These are phyloP conservation scores for Apocheima hispidaria DNA, from an alignment of 2,888 invertebrate species.

Conservation along the genomic window DNA sequence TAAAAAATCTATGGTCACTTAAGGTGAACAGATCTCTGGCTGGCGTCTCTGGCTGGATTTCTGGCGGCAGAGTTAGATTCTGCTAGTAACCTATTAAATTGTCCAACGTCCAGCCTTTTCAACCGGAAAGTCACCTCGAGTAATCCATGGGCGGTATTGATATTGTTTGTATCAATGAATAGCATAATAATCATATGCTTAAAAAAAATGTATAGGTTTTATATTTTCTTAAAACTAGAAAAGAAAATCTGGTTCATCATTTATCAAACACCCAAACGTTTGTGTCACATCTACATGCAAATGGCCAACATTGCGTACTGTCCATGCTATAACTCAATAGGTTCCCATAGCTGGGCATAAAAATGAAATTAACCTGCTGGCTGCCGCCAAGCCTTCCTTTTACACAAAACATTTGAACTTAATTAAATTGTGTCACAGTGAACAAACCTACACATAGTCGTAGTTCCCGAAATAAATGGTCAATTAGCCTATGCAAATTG, in stretches of 20 bases:
- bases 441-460: conserved; percentile 49
- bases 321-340: conserved; percentile 28
- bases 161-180: too few relatives aligned
- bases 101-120: too few relatives aligned
- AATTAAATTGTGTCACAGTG: conserved; percentile 47
- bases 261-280: neutral
- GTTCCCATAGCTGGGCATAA: conserved; percentile 24
- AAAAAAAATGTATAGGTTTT: too few relatives aligned
- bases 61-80: too few relatives aligned
- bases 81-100: too few relatives aligned
- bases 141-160: too few relatives aligned
- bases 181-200: too few relatives aligned
- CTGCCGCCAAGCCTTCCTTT: conserved; percentile 31
- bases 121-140: too few relatives aligned
- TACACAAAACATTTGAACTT: conserved; percentile 41
- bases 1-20: too few relatives aligned
- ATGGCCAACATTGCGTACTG: conserved; percentile 17
- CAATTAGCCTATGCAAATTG: conserved; percentile 73
- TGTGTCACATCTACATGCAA: neutral
- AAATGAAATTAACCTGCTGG: conserved; percentile 38
- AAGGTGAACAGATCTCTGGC: too few relatives aligned
- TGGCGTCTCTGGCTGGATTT: too few relatives aligned
- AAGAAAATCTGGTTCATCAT: neutral
- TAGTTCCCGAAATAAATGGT: conserved; percentile 57
- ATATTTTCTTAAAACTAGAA: too few relatives aligned